Base-by-base conservation (phyloP, 2,113 vertebrate species). In the Vulpes lagopus region DNA sequence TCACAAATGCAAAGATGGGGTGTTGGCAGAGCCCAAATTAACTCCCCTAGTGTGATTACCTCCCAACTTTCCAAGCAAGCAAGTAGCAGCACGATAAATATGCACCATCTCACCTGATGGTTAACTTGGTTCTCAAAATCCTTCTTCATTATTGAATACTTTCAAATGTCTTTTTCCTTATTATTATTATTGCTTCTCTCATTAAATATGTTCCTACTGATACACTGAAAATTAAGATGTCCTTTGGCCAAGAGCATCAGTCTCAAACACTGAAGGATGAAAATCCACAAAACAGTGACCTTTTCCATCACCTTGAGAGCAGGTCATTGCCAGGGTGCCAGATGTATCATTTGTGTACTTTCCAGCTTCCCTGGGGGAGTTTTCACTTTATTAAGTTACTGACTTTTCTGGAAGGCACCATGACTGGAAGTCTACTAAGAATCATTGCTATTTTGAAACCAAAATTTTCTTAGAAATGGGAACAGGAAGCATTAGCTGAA, bases 371-470 rank as follows among this genome's bases (percentile, higher is more conserved):
- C 11, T 35, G 25, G 74, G 79, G 62, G 51, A 49, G 64, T 69
- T 65, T 65, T 82, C 65, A 73, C 23, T 84, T 59, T 62, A 32
- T 25, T 43, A 67, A 89, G 73, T 94, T 51, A 74, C 11, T 53
- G 11, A 22, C 38, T 59, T 38, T 92, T 80, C 89, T 81, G 8
- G 53, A 93, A 69, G 59, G 27, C 11, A 38, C 17, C 38, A 60
- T 73, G 62, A 76, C 3, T 93, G 32, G 20, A 65, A 85, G 16
- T 57, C 32, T 57, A 17, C 64, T 69, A 38, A 97, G 95, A 97
- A 49, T 15, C 27, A 78, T 7, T 91, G 38, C 49, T 62, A 1
- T 57, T 89, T 78, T 74, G 27, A 94, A 81, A 64, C 35, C 20
- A 76, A 69, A 80, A 80, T 8, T 83, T 71, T 91, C 57, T 73